Conservation (phyloP, 2,797 vertebrate species). For the Poecilia picta region DNA sequence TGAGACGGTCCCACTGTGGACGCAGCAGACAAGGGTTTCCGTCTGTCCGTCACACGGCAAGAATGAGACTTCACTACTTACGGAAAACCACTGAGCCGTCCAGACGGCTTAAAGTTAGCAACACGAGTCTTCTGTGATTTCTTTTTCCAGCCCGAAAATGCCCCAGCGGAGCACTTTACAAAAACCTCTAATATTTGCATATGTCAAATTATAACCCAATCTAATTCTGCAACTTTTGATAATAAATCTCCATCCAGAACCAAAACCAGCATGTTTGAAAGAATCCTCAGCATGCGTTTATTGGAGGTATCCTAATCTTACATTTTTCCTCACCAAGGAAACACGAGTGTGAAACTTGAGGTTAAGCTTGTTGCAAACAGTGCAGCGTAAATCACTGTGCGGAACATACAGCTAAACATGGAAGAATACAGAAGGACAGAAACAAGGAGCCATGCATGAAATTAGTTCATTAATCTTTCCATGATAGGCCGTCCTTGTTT, state of each 20-base stretch:
- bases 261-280: neutral
- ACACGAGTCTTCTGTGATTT: constrained; percentile 21
- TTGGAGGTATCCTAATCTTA: neutral
- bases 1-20: constrained; percentile 52
- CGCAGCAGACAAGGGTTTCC: constrained; percentile 42
- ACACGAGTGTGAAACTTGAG: constrained; percentile 70
- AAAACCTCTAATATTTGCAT: constrained; percentile 37
- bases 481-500: constrained; percentile 82
- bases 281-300: neutral
- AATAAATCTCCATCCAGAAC: constrained; percentile 30
- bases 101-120: constrained; percentile 26
- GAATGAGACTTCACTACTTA: constrained; percentile 5
- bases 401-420: constrained; percentile 71
- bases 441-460: constrained; percentile 81
- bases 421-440: constrained; percentile 75
- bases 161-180: constrained; percentile 39
- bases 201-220: constrained; percentile 29
- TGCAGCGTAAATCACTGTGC: constrained; percentile 69
- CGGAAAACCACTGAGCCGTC: constrained; percentile 22
- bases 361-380: constrained; percentile 66
- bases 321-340: constrained; percentile 64
- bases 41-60: constrained; percentile 33
- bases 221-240: constrained; percentile 52
- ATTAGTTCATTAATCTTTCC: constrained; percentile 83
- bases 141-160: constrained; percentile 27